A percentile compares a stretch with the other conserved stretches of the same genome.
Conservation (phyloP, 2,113 vertebrate species). For the Istiophorus platypterus region DNA sequence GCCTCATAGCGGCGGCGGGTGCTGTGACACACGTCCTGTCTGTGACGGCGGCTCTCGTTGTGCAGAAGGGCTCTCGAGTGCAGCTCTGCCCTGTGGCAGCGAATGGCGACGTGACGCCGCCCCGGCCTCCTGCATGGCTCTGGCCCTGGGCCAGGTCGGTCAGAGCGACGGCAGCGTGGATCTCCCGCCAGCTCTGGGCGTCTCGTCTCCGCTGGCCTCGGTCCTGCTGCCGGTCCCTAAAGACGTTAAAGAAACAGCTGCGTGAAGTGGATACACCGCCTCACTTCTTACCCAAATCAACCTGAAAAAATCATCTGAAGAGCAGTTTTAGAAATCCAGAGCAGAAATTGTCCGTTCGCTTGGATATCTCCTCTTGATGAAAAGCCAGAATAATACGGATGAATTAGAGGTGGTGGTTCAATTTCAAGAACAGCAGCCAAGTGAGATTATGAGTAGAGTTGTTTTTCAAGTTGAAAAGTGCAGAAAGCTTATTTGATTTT, state of each 20-base stretch:
- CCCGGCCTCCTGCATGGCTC: conserved; percentile 75
- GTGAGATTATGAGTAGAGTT: conserved; percentile 18
- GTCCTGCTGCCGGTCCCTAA: conserved; percentile 85
- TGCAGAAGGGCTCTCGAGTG: conserved; percentile 51
- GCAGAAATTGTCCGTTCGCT: conserved; percentile 8
- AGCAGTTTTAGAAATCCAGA: conserved; percentile 3
- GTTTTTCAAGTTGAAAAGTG: conserved; percentile 46
- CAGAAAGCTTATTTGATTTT: conserved; percentile 30
- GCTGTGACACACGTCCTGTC: conserved; percentile 31
- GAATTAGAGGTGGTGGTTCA: conserved; percentile 17
- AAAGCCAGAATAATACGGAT: conserved; percentile 8
- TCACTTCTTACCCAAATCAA: conserved; percentile 1
- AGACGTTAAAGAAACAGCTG: conserved; percentile 11
- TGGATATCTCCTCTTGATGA: conserved; percentile 1
- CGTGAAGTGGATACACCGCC: background rate
- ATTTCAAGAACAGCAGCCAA: conserved; percentile 21
- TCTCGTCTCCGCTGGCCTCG: conserved; percentile 84
- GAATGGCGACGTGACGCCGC: conserved; percentile 2
- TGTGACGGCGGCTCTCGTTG: conserved; percentile 81
- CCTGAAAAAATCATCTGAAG: background rate
- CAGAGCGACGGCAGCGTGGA: conserved; percentile 97
- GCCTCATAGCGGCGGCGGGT: conserved; percentile 33
- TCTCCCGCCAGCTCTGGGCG: conserved; percentile 95
- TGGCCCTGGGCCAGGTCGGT: conserved; percentile 94
- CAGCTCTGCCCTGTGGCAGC: conserved; percentile 33